Evolutionary conservation across 2,113 vertebrate species (phyloP).

Genomic region (Podarcis cretensis): DNA sequence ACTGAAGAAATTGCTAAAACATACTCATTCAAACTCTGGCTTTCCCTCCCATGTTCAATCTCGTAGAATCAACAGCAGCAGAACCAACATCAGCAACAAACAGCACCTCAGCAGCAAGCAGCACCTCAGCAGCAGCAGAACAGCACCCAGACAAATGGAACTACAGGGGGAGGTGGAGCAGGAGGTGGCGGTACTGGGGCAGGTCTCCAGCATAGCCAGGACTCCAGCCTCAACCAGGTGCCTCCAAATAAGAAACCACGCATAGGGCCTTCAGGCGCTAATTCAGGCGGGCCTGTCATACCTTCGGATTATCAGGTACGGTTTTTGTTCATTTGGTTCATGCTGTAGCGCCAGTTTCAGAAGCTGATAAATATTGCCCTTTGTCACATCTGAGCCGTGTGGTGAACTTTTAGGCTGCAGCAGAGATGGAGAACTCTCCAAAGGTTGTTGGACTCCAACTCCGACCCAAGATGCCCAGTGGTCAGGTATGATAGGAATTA

Average conservation of each 20-base stretch:
- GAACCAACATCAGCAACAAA: slow-evolving; percentile 91
- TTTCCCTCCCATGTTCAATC: neutral
- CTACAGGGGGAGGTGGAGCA: slow-evolving; percentile 66
- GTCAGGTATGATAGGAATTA: neutral
- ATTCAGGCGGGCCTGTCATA: slow-evolving; percentile 89
- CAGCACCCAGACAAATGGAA: slow-evolving; percentile 91
- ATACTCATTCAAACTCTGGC: neutral
- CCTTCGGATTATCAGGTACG: slow-evolving; percentile 96
- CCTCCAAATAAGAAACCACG: slow-evolving; percentile 96
- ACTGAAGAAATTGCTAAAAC: neutral
- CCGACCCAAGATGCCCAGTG: neutral
- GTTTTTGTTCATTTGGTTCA: neutral
- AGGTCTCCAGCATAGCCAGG: slow-evolving; percentile 87
- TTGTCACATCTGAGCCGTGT: neutral
- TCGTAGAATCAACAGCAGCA: slow-evolving; percentile 90
- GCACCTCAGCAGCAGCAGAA: slow-evolving; percentile 77
- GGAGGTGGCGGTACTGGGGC: slow-evolving; percentile 62
- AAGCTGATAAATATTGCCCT: too few species aligned
- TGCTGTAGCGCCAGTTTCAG: too few species aligned
- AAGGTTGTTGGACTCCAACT: neutral
- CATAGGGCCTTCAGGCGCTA: slow-evolving; percentile 88
- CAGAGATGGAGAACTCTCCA: neutral
- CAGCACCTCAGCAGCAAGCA: slow-evolving; percentile 76
- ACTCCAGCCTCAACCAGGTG: slow-evolving; percentile 88
- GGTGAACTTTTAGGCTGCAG: neutral